phyloP scores from a whole-genome alignment of 2,113 vertebrate species.

The Lepus americanus region DNA sequence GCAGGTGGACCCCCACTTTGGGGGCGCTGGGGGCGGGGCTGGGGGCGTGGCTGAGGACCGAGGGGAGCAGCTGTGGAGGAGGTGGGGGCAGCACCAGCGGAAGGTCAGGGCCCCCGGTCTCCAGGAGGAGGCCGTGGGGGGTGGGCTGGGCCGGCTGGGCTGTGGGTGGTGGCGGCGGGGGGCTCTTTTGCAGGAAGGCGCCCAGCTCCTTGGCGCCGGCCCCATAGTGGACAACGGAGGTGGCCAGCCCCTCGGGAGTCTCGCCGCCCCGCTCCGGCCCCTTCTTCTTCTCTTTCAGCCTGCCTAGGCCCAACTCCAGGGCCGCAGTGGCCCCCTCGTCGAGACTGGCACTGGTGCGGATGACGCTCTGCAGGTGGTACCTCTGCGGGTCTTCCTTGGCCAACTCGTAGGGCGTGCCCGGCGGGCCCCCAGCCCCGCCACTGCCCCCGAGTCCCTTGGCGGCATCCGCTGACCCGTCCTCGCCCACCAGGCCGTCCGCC shows the following conservation, averaged over 20 bases:
- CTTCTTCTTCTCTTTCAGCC: slow-evolving; percentile 90
- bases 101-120: slow-evolving; percentile 77
- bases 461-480: slow-evolving; percentile 83
- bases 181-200: slow-evolving; percentile 88
- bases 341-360: slow-evolving; percentile 95
- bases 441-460: slow-evolving; percentile 88
- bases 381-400: slow-evolving; percentile 87
- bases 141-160: slow-evolving; percentile 88
- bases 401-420: slow-evolving; percentile 84
- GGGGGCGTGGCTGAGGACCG: slow-evolving; percentile 94
- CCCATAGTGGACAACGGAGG: slow-evolving; percentile 95
- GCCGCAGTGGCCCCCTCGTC: slow-evolving; percentile 91
- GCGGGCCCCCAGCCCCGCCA: slow-evolving; percentile 88
- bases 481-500: slow-evolving; percentile 87
- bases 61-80: slow-evolving; percentile 91
- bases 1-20: slow-evolving; percentile 89
- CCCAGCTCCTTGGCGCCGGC: slow-evolving; percentile 87
- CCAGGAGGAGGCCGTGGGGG: slow-evolving; percentile 88
- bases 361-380: slow-evolving; percentile 96
- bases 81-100: slow-evolving; percentile 79
- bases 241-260: slow-evolving; percentile 90
- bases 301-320: slow-evolving; percentile 90
- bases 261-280: slow-evolving; percentile 85
- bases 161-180: slow-evolving; percentile 89
- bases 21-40: slow-evolving; percentile 79